Evolutionary conservation across 2,113 vertebrate genomes (phyloP), one percentile per base, ranked within the genome.

Genomic region (Zosterops japonicus): DNA sequence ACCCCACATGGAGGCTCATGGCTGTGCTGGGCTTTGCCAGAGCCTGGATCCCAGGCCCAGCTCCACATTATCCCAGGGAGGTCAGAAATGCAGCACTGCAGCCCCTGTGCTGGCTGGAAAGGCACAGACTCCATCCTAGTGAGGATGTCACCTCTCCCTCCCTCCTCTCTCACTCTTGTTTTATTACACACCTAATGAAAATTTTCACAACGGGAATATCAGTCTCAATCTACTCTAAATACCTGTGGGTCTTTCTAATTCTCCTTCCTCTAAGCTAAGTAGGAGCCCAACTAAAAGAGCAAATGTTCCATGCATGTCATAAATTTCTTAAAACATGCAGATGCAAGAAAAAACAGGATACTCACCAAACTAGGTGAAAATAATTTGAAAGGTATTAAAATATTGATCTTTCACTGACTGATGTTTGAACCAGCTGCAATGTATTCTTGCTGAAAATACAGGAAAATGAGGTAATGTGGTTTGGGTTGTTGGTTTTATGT

Each of bases 11-110:
- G 72, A 64, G 95, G 53, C 97, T 96, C 65, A 2, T 23, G 96
- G 97, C 97, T 53, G 29, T 41, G 76, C 90, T 94, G 35, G 91
- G 95, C 95, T 96, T 77, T 96, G 96, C 94, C 95, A 44, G 47
- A 83, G 94, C 53, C 92, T 87, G 71, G 90, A 82, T 4, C 81
- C 60, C 53, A 31, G 71, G 83, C 79, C 81, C 89, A 20, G 87
- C 53, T 47, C 49, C 44, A 83, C 68, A 50, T 74, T 42, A 13
- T 67, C 75, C 59, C 8, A 6, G 28, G 17, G 72, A 53, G 35
- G 85, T 88, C 41, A 31, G 67, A 35, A 29, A 36, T 39, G 12
- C 78, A 63, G 42, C 60, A 41, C 83, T 85, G 44, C 47, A 50
- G 17, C 29, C 53, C 11, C 11, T 79, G 91, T 82, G 88, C 92